Base-by-base conservation (phyloP, 2,888 invertebrate genomes). In the Adineta ricciae region DNA sequence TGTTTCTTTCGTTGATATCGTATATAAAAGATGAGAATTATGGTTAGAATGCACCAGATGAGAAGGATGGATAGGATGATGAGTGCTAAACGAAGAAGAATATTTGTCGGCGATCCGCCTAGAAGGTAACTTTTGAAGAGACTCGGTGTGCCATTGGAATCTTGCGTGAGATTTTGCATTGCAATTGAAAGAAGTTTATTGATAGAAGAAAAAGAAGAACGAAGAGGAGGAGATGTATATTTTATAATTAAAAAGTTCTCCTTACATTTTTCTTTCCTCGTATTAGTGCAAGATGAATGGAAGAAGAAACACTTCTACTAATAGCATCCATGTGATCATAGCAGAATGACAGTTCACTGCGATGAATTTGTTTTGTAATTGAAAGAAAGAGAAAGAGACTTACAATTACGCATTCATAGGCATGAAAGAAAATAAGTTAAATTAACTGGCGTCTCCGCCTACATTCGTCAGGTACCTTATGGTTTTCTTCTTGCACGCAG, bases 401-500 rank as follows among this genome's bases (percentile, higher is more conserved):
- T 50, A 50, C 3, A 50, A n/a, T n/a, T n/a, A n/a, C n/a, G n/a
- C n/a, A n/a, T n/a, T n/a, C n/a, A n/a, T n/a, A n/a, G n/a, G n/a
- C n/a, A n/a, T n/a, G 3, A 50, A 50, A 50, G 19, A 50, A 16
- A 50, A 50, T 50, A 19, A 50, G 9, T 49, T 49, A 49, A 49
- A 49, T 49, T 49, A 49, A 49, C 14, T 49, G 14, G 14, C 8
- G 9, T 49, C 14, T 8, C 14, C 49, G 49, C 49, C 8, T 49
- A 49, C 14, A 49, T 14, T 49, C 49, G 49, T 14, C 49, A 11
- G 14, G 49, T 14, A 49, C 49, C 14, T 49, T 49, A 49, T 49
- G 14, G 8, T 14, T 49, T 49, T 49, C 14, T 50, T 27, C 41
- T 7, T 84, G 24, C 24, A 86, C 87, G n/a, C 86, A 91, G 92